Conservation (phyloP, 2,797 vertebrate species). For the Cichlasoma orientale region DNA sequence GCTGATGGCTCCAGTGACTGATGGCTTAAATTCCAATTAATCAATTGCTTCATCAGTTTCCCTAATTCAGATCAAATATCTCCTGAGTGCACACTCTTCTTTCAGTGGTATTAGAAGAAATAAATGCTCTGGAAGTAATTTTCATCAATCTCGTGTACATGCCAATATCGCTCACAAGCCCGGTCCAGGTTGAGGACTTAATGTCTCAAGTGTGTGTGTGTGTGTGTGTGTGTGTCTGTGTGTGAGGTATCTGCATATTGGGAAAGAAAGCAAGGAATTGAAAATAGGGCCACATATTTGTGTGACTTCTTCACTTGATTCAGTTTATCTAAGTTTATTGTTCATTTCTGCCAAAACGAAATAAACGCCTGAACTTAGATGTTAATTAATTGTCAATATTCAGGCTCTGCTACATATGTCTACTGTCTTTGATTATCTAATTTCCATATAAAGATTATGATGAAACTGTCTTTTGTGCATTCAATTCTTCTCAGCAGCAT, state of each 20-base stretch:
- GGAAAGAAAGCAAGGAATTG: conserved; percentile 20
- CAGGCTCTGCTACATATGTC: not conserved
- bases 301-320: not conserved
- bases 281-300: conserved; percentile 18
- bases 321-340: not conserved
- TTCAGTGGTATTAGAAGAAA: conserved; percentile 90
- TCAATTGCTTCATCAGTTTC: conserved; percentile 97
- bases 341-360: not conserved
- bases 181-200: conserved; percentile 78
- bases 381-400: not conserved
- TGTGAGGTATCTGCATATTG: conserved; percentile 47
- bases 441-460: not conserved
- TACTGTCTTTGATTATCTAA: not conserved
- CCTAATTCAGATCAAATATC: conserved; percentile 99
- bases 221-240: not conserved
- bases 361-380: not conserved
- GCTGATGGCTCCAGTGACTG: conserved; percentile 94
- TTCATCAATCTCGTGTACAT: conserved; percentile 91
- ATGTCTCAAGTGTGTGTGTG: conserved; percentile 79
- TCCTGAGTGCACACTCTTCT: conserved; percentile 88
- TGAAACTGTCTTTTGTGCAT: not conserved
- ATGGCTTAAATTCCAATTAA: conserved; percentile 99
- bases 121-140: conserved; percentile 91
- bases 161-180: conserved; percentile 82
- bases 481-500: not conserved